phyloP scores from a whole-genome alignment of 2,113 vertebrate species.

The Poeciliopsis occidentalis region DNA sequence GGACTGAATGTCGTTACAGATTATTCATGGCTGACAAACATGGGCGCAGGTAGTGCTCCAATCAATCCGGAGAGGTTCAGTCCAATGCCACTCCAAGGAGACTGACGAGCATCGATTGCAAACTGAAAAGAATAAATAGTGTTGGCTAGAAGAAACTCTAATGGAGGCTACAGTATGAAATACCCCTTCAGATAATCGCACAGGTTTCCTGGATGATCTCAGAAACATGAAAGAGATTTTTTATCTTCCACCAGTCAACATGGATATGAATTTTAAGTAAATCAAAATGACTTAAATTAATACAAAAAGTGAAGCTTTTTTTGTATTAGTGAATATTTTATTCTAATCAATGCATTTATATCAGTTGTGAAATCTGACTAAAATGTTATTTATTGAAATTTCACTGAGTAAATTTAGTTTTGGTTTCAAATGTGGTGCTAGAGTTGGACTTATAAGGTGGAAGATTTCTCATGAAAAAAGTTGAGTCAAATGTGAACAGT shows the following conservation, averaged over 20 bases:
- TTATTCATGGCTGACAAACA: constrained; percentile 80
- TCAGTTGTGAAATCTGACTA: too few species aligned
- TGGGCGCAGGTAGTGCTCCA: constrained; percentile 66
- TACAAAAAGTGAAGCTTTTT: background rate
- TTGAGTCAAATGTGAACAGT: background rate
- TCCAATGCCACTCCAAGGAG: constrained; percentile 76
- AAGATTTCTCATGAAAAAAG: background rate
- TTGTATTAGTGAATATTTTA: background rate
- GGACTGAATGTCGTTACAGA: constrained; percentile 72
- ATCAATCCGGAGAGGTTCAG: constrained; percentile 74
- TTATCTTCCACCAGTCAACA: background rate
- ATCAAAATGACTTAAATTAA: background rate
- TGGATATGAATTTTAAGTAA: background rate
- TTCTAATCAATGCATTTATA: background rate
- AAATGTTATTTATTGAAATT: too few species aligned
- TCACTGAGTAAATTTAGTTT: too few species aligned
- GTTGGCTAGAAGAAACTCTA: background rate
- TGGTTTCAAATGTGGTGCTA: too few species aligned
- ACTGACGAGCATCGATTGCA: constrained; percentile 32
- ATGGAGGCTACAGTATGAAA: constrained; percentile 1
- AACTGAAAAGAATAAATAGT: constrained; percentile 1
- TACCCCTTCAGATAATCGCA: constrained; percentile 2
- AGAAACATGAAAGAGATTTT: background rate
- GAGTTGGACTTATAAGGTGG: too few species aligned
- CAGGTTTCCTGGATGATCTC: background rate